These are phyloP conservation scores for Oryzias melastigma DNA, from an alignment of 2,113 vertebrate species.

Conservation along the genomic window DNA sequence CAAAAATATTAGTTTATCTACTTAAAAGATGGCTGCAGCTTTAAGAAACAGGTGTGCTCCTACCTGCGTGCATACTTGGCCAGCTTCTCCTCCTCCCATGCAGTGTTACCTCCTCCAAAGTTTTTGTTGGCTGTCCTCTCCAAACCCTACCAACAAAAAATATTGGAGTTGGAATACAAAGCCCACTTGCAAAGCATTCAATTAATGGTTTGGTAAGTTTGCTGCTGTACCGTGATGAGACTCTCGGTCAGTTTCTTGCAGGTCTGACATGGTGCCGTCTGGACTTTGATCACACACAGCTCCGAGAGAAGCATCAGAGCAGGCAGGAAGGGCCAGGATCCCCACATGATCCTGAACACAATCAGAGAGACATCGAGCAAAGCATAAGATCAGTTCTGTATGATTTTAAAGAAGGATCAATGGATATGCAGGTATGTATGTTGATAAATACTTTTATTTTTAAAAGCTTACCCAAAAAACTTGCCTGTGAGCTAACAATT, in stretches of 20 bases:
- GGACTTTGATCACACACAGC: constrained; percentile 69
- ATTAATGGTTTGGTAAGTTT: neutral
- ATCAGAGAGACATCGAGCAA: neutral
- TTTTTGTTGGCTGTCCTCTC: constrained; percentile 90
- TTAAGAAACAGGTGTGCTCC: neutral
- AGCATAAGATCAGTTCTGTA: neutral
- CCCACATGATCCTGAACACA: constrained; percentile 64
- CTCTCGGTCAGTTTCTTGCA: constrained; percentile 84
- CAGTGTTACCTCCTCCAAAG: constrained; percentile 96
- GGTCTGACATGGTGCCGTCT: constrained; percentile 85
- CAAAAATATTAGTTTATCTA: neutral
- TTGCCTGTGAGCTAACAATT: too few relatives aligned
- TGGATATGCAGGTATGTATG: too few relatives aligned
- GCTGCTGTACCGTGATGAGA: constrained; percentile 82
- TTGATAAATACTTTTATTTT: too few relatives aligned
- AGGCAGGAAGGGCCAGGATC: constrained; percentile 63
- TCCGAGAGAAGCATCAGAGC: constrained; percentile 71
- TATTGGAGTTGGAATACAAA: too few relatives aligned
- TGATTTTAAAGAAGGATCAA: too few relatives aligned
- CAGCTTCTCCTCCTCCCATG: constrained; percentile 97
- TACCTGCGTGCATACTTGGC: constrained; percentile 94
- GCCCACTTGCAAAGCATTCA: neutral
- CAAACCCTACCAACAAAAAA: constrained; percentile 79
- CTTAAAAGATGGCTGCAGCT: neutral
- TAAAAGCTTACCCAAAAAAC: too few relatives aligned